A percentile compares a stretch with the other conserved stretches of the same genome.
Conservation (phyloP, 2,113 vertebrate genomes). For the Progne subis region DNA sequence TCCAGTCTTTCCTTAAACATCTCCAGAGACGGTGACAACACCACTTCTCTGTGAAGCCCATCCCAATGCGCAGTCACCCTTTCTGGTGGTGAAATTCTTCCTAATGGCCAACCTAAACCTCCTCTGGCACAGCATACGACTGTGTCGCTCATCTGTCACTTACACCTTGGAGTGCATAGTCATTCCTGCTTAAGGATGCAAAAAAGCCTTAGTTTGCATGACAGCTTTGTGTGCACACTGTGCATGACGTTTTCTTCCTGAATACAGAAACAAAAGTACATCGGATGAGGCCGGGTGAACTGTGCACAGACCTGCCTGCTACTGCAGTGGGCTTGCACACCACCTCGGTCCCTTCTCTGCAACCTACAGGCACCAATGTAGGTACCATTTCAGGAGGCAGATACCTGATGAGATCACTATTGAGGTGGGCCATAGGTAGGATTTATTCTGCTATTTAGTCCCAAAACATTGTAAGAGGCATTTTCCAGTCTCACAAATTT, state of each 20-base stretch:
- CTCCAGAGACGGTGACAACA: fast-evolving
- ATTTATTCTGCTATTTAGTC: not conserved
- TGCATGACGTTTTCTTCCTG: not conserved
- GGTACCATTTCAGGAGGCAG: not conserved
- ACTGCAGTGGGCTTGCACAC: not conserved
- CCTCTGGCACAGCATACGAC: not conserved
- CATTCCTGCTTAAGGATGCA: not conserved
- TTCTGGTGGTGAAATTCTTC: not conserved
- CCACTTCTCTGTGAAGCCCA: not conserved
- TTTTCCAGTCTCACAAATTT: not conserved
- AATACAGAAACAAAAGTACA: not conserved
- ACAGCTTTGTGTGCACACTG: fast-evolving
- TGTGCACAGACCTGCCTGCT: not conserved
- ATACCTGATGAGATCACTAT: not conserved
- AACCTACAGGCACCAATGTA: fast-evolving
- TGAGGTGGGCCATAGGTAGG: not conserved
- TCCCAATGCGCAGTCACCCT: too few species aligned
- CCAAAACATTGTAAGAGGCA: not conserved
- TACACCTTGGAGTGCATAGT: not conserved
- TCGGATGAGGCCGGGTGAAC: not conserved
- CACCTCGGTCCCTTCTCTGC: not conserved
- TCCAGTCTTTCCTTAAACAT: not conserved
- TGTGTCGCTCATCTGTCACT: not conserved
- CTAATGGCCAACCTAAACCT: not conserved
- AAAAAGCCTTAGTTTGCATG: not conserved